A percentile compares a stretch with the other conserved stretches of the same genome.
These are phyloP conservation scores for Dynastes maya DNA, from an alignment of 2,888 invertebrate species.

Conservation along the genomic window DNA sequence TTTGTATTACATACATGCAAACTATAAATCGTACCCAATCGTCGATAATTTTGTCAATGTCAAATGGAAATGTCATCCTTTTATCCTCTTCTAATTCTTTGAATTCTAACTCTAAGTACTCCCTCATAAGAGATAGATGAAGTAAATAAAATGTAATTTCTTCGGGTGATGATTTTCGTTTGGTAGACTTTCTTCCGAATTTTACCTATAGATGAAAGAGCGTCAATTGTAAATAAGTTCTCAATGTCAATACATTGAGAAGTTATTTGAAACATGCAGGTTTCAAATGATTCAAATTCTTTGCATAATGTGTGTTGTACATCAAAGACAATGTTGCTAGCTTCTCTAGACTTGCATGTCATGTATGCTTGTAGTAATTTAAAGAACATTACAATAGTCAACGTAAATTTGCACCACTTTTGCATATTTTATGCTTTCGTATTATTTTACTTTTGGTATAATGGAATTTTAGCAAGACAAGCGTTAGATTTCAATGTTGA, in stretches of 20 bases:
- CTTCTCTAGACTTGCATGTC: too few species aligned
- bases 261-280: too few species aligned
- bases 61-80: constrained; percentile 81
- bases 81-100: constrained; percentile 74
- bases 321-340: too few species aligned
- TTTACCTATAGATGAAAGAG: constrained; percentile 74
- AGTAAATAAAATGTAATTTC: constrained; percentile 94
- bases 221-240: neutral
- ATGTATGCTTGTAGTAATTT: too few species aligned
- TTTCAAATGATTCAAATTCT: too few species aligned
- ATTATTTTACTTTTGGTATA: too few species aligned
- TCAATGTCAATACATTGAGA: neutral
- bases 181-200: constrained; percentile 80
- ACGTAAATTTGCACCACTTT: too few species aligned
- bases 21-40: constrained; percentile 81
- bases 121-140: constrained; percentile 92
- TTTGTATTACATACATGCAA: constrained; percentile 7
- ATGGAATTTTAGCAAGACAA: too few species aligned
- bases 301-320: too few species aligned
- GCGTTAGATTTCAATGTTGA: too few species aligned
- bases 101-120: constrained; percentile 95
- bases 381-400: too few species aligned
- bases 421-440: too few species aligned
- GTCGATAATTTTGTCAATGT: constrained; percentile 94
- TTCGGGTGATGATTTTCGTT: constrained; percentile 83